Base-by-base conservation (phyloP, 2,797 vertebrate species). In the Silurus lanzhouensis region DNA sequence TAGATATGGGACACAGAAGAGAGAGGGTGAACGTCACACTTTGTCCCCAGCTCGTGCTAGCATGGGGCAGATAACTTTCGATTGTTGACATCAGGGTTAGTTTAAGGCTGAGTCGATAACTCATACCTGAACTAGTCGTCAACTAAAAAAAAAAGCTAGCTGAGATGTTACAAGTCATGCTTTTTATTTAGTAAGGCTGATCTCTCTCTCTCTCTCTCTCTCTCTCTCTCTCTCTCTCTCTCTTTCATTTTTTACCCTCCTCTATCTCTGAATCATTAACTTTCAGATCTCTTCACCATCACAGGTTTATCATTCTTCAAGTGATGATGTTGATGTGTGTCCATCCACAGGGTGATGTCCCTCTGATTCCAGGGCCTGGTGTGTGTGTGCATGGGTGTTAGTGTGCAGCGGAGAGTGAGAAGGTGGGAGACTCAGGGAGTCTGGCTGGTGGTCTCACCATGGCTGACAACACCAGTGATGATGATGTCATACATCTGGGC, bases 401-500 rank as follows among this genome's bases (percentile, higher is more conserved):
- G 87, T 91, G 88, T 90, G 89, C 87, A 91, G 88, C 89, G 84
- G 89, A 86, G 89, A 72, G 88, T 61, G 89, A 86, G 88, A 89
- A 82, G 82, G 90, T 83, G 87, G 88, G 88, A 85, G 86, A 88
- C 88, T 91, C 88, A 85, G 82, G 91, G 80, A 88, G 77, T 87
- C 90, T 91, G 87, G 86, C 90, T 92, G 87, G 85, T 92, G 91
- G 85, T 88, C 83, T 70, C 88, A 96, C 93, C 88, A 99, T 99
- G 97, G 97, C 96, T 92, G 96, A 97, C 89, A 93, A 95, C 91
- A 93, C 91, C 86, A 95, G 93, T 80, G 96, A 96, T 76, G 96
- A 97, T 57, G 97, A 97, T 44, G 96, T 96, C 10, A 96, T 97
- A 92, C 96, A 96, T 90, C 91, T 97, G 91, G 96, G 93, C 89